Percentiles rank a stretch among this genome's conserved stretches.
Evolutionary conservation across 2,797 vertebrate species (phyloP).

Genomic region (Myotis daubentonii): DNA sequence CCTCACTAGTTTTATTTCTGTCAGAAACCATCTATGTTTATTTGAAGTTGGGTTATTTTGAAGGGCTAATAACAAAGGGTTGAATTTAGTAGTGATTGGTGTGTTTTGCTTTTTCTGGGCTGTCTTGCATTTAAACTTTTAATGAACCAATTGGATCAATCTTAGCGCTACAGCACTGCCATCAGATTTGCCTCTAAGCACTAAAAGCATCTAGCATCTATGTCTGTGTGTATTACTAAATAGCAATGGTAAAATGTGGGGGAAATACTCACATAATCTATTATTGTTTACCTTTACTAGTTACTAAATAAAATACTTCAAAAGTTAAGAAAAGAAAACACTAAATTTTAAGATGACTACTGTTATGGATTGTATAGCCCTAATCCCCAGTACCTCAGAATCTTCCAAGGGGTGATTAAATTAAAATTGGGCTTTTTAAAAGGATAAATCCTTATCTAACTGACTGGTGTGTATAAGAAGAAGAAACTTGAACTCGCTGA

Average conservation of each 20-base stretch:
- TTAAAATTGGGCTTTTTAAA: neutral
- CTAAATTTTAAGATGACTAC: neutral
- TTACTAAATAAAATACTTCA: neutral
- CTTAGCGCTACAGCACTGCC: neutral
- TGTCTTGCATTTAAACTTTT: neutral
- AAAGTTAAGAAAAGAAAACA: neutral
- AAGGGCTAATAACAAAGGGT: neutral
- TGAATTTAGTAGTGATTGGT: neutral
- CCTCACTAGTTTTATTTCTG: neutral
- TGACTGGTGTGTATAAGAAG: neutral
- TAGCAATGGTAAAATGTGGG: neutral
- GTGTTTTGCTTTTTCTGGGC: neutral
- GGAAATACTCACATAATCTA: neutral
- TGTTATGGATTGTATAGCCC: neutral
- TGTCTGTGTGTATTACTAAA: neutral
- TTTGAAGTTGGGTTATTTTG: slow-evolving; percentile 12
- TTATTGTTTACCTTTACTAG: neutral
- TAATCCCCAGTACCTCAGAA: neutral
- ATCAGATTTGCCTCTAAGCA: neutral
- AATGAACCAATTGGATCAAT: neutral
- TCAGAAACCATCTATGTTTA: neutral
- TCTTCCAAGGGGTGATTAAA: neutral
- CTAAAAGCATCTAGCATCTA: neutral
- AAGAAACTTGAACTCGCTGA: neutral
- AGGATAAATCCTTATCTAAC: neutral